These are phyloP conservation scores for Gambusia yucatana DNA, from an alignment of 2,797 vertebrate genomes.

Conservation along the genomic window DNA sequence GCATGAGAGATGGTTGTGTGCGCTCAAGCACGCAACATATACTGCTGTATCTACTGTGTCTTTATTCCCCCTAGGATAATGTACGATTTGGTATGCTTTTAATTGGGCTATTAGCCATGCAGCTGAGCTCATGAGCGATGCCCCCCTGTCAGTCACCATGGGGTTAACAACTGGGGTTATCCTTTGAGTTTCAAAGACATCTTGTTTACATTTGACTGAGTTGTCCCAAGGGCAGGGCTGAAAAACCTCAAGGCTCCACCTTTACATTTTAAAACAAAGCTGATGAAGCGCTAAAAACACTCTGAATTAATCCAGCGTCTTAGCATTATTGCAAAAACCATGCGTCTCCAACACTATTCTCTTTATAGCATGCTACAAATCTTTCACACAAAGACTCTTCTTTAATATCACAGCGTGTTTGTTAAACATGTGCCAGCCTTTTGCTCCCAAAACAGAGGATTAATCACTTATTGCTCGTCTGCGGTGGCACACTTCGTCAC, in stretches of 20 bases:
- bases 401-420: conserved; percentile 53
- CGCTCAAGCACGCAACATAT: conserved; percentile 18
- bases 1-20: conserved; percentile 9
- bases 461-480: conserved; percentile 70
- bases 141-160: conserved; percentile 68
- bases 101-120: conserved; percentile 79
- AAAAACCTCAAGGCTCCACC: conserved; percentile 36
- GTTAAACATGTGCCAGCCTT: conserved; percentile 63
- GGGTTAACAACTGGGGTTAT: conserved; percentile 75
- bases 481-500: conserved; percentile 42
- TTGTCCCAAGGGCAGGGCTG: conserved; percentile 42
- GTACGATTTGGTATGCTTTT: conserved; percentile 72
- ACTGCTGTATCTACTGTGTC: conserved; percentile 13
- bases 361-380: conserved; percentile 17
- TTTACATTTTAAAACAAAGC: conserved; percentile 71
- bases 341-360: conserved; percentile 26
- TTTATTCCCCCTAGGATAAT: conserved; percentile 65
- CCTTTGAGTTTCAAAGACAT: conserved; percentile 77
- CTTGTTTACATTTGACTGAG: conserved; percentile 76
- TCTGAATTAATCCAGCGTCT: conserved; percentile 56
- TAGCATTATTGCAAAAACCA: conserved; percentile 43
- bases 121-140: conserved; percentile 65
- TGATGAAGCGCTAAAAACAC: conserved; percentile 54
- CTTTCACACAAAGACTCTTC: conserved; percentile 28
- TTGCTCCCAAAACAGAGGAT: conserved; percentile 67